A percentile compares a stretch with the other conserved stretches of the same genome.
Evolutionary conservation across 2,113 vertebrate species (phyloP).

Genomic region (Notarius lentiginosus): DNA sequence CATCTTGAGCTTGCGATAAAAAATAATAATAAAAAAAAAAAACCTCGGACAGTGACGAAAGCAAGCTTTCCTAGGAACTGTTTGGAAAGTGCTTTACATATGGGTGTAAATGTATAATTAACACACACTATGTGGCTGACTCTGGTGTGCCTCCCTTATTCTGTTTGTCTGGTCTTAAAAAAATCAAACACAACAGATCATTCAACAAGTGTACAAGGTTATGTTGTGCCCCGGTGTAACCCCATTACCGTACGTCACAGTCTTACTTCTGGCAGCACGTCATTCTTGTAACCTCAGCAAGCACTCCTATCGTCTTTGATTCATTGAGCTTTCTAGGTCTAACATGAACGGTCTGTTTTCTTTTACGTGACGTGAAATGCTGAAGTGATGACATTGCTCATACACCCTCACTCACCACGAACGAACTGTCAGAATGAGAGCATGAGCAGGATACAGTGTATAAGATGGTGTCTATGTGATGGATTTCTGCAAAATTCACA

Average conservation of each 20-base stretch:
- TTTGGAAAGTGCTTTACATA: conserved; percentile 12
- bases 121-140: neutral
- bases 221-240: neutral
- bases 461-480: neutral
- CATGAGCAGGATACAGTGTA: neutral
- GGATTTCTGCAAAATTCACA: neutral
- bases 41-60: neutral
- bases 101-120: neutral
- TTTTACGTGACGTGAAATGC: neutral
- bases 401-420: neutral
- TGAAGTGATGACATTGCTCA: neutral
- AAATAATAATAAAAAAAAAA: neutral
- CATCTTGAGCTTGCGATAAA: neutral
- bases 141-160: conserved; percentile 2
- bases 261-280: neutral
- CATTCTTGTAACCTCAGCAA: neutral
- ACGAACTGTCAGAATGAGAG: neutral
- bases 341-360: neutral
- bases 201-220: neutral
- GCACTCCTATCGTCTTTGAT: neutral
- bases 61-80: conserved; percentile 6
- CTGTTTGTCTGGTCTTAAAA: conserved; percentile 28
- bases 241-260: neutral
- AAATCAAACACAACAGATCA: conserved; percentile 14
- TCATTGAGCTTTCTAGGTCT: neutral